A percentile compares a stretch with the other conserved stretches of the same genome.
phyloP scores from a whole-genome alignment of 2,888 invertebrate species.

The Liodrosophila aerea region DNA sequence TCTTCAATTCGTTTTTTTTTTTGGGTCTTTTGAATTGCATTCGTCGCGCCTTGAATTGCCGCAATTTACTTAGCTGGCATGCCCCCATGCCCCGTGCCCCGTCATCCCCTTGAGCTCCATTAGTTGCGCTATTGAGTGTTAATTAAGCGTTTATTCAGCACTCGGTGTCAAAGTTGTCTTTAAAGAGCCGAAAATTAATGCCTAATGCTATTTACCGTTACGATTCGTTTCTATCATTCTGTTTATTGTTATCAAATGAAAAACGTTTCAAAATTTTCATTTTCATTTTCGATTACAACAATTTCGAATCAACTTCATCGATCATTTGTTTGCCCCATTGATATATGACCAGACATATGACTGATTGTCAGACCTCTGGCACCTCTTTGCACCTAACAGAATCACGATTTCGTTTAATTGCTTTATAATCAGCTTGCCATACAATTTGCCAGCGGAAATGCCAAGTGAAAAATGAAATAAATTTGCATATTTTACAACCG shows the following conservation, averaged over 20 bases:
- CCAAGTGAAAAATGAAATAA: not conserved
- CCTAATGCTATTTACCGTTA: conserved; percentile 71
- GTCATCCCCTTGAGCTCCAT: conserved; percentile 36
- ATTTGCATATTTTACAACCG: no score
- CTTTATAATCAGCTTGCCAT: conserved; percentile 53
- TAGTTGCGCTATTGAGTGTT: conserved; percentile 71
- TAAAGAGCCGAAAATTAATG: conserved; percentile 74
- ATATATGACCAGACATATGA: conserved; percentile 14
- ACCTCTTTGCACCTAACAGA: no score
- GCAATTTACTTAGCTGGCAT: conserved; percentile 51
- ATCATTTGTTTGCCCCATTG: conserved; percentile 44
- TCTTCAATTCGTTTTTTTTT: no score
- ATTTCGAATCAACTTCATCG: conserved; percentile 61
- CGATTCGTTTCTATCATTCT: conserved; percentile 25
- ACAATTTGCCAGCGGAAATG: conserved; percentile 12
- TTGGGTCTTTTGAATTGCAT: conserved; percentile 59
- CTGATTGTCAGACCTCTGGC: conserved; percentile 34
- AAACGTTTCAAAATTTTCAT: conserved; percentile 29
- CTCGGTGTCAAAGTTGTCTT: conserved; percentile 73
- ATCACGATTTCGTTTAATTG: conserved; percentile 58
- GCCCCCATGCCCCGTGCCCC: not conserved
- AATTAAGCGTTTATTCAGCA: conserved; percentile 77
- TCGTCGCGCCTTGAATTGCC: conserved; percentile 76
- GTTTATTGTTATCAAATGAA: conserved; percentile 71
- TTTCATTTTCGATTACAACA: conserved; percentile 48